phyloP scores from a whole-genome alignment of 2,113 vertebrate genomes.

The Channa argus region DNA sequence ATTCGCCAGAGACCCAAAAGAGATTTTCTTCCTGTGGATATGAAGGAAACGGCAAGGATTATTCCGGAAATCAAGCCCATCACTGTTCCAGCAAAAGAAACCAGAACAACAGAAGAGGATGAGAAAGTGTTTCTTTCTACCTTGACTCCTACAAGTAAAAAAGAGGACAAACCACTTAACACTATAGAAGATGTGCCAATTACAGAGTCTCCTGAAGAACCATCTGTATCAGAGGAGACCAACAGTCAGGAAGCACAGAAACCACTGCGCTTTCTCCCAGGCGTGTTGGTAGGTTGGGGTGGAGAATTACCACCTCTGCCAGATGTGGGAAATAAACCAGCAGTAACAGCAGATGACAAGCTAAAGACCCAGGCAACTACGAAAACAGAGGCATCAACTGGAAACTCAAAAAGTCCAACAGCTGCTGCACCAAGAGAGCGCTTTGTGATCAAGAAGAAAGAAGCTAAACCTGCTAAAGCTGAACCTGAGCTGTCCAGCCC shows the following conservation, averaged over 20 bases:
- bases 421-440: conserved; percentile 79
- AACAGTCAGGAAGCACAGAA: conserved; percentile 86
- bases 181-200: conserved; percentile 71
- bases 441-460: conserved; percentile 83
- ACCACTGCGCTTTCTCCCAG: conserved; percentile 95
- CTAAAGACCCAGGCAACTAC: conserved; percentile 80
- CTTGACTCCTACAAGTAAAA: conserved; percentile 85
- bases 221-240: conserved; percentile 79
- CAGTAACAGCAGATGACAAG: conserved; percentile 84
- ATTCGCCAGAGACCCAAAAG: conserved; percentile 95
- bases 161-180: conserved; percentile 86
- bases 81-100: conserved; percentile 76
- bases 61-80: conserved; percentile 89
- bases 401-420: conserved; percentile 78
- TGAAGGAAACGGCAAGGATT: conserved; percentile 81
- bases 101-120: conserved; percentile 82
- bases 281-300: conserved; percentile 94
- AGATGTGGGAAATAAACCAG: conserved; percentile 86
- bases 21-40: conserved; percentile 85
- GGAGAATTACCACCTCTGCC: conserved; percentile 87
- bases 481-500: conserved; percentile 67
- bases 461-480: conserved; percentile 75
- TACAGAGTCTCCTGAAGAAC: conserved; percentile 70
- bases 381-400: conserved; percentile 59
- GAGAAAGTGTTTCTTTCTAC: conserved; percentile 92